These are phyloP conservation scores for Margaritifera margaritifera DNA, from an alignment of 2,888 invertebrate genomes.

Conservation along the genomic window DNA sequence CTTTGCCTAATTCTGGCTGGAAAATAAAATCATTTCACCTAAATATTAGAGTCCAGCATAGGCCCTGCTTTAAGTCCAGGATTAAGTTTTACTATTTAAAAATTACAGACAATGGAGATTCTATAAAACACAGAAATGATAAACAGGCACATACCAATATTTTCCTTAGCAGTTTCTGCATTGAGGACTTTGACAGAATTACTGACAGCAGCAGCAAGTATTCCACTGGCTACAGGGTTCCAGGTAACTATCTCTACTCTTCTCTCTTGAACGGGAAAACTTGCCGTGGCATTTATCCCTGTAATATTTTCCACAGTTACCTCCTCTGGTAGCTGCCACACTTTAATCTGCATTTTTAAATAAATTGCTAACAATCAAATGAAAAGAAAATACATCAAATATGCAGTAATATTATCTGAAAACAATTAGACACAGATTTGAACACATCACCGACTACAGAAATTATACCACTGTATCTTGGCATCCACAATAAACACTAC, in stretches of 20 bases:
- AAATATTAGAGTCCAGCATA: no score
- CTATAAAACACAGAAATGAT: no score
- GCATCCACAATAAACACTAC: no score
- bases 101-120: no score
- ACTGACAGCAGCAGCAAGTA: constrained; percentile 89
- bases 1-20: no score
- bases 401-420: constrained; percentile 1
- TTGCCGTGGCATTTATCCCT: constrained; percentile 72
- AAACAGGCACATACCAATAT: constrained; percentile 37
- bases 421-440: neutral
- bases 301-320: constrained; percentile 85
- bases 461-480: no score
- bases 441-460: neutral
- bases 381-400: constrained; percentile 6
- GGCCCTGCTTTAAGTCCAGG: no score
- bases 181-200: constrained; percentile 90
- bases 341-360: constrained; percentile 80
- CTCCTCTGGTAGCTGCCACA: constrained; percentile 90
- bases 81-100: no score
- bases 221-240: constrained; percentile 91
- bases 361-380: neutral
- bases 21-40: no score
- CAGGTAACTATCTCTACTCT: constrained; percentile 92
- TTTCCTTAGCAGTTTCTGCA: constrained; percentile 73
- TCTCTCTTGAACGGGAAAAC: constrained; percentile 80